Conservation (phyloP, 1,140 invertebrate species). For the Zaprionus lachaisei region DNA sequence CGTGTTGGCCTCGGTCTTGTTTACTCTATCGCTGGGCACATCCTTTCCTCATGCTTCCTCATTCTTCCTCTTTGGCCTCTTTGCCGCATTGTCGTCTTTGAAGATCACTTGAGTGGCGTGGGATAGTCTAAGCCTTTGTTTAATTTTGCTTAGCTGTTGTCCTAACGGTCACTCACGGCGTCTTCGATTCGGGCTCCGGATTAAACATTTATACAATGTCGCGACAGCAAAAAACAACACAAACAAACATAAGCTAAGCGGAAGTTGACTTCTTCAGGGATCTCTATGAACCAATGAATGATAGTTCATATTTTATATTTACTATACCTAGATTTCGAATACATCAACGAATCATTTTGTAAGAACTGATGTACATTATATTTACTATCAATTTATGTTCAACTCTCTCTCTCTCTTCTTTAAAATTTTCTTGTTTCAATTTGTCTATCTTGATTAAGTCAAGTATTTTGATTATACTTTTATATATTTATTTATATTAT, state of each 20-base stretch:
- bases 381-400: no score
- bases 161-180: constrained; percentile 12
- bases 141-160: constrained; percentile 61
- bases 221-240: constrained; percentile 21
- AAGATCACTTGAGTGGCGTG: constrained; percentile 40
- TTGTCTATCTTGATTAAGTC: no score
- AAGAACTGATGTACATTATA: no score
- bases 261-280: not conserved
- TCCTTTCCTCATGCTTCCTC: constrained; percentile 6
- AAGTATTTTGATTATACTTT: no score
- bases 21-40: constrained; percentile 32
- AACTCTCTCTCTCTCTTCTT: no score
- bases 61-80: not conserved
- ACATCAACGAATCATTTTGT: not conserved
- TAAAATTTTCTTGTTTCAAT: no score
- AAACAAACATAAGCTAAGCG: not conserved
- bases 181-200: not conserved
- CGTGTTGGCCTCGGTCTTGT: constrained; percentile 15
- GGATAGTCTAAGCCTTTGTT: constrained; percentile 62
- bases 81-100: constrained; percentile 8
- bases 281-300: not conserved
- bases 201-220: constrained; percentile 33
- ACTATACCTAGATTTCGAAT: not conserved
- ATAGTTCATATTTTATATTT: not conserved
- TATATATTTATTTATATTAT: no score